Base-by-base conservation (phyloP, 2,113 vertebrate species). In the Caracal caracal region DNA sequence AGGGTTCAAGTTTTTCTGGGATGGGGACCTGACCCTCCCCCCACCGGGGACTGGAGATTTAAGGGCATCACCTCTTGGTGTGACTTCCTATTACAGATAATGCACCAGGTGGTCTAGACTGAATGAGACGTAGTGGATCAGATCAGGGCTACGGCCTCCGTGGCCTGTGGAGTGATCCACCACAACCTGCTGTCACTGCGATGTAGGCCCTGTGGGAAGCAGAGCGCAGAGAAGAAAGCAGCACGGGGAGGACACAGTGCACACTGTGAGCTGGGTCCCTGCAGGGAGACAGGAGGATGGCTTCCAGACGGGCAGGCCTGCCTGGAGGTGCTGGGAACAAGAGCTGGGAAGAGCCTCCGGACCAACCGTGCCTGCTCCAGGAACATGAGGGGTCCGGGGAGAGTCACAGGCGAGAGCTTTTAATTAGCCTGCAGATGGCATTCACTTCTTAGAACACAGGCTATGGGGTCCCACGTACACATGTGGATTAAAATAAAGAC, bases 121-220 rank as follows among this genome's bases (percentile, higher is more conserved):
- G 37, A 35, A 40, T 13, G n/a, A 75, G 47, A 84, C 13, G 40
- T 0, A 53, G 53, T 49, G 37, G 33, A 7, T n/a, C 10, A 9
- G 26, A 40, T 37, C 9, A 61, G 19, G 47, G 79, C 30, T 28
- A 4, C 1, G 30, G n/a, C 35, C 47, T 61, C 1, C 0, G 59
- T 7, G 28, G 28, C 56, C 30, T 10, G 15, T 1, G 11, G 33
- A 70, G 13, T 13, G n/a, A 61, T 5, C 51, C 17, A 4, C 24
- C 16, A 7, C 16, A 16, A 37, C 53, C 47, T 35, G 2, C 33
- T 73, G 24, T 17, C 49, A 6, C 7, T 0, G 24, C 12, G 75
- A 28, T 2, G 0, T 6, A 30, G 53, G 30, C 8, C 12, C 15
- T 30, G 26, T 3, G 43, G 43, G 2, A 22, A 65, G 51, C 1